Percentiles rank a stretch among this genome's conserved stretches.
phyloP scores from a whole-genome alignment of 2,113 vertebrate species.

The Felis chaus region DNA sequence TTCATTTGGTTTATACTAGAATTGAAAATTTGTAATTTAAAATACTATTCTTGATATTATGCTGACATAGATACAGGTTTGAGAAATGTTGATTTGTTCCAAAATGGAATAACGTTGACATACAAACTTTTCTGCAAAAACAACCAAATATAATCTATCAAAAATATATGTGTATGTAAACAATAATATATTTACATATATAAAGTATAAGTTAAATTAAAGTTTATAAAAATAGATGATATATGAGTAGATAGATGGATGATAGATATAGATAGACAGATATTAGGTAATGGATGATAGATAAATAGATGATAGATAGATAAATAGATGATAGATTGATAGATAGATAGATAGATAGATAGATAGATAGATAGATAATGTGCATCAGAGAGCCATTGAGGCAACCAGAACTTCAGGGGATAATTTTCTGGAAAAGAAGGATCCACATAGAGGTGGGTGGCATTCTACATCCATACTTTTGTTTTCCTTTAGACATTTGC shows the following conservation, averaged over 20 bases:
- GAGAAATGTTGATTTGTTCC: neutral
- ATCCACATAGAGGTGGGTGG: neutral
- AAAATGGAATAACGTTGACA: neutral
- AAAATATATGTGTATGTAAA: neutral
- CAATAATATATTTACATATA: neutral
- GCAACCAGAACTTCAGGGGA: neutral
- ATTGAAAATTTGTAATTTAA: neutral
- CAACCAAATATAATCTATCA: neutral
- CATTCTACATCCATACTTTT: neutral
- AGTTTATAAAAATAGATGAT: neutral
- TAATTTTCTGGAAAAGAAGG: neutral
- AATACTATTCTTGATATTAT: neutral
- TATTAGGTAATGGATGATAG: neutral
- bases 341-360: neutral
- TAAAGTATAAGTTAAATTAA: neutral
- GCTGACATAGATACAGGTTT: neutral
- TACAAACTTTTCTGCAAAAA: neutral
- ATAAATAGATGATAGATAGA: neutral
- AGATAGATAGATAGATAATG: neutral
- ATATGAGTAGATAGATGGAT: neutral
- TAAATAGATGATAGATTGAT: neutral
- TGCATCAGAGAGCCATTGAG: neutral
- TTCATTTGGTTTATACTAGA: neutral
- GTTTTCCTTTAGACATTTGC: neutral
- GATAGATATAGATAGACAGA: neutral